Percentiles rank a stretch among this genome's conserved stretches.
Conservation (phyloP, 2,113 vertebrate genomes). For the Pachycephala philippinensis region DNA sequence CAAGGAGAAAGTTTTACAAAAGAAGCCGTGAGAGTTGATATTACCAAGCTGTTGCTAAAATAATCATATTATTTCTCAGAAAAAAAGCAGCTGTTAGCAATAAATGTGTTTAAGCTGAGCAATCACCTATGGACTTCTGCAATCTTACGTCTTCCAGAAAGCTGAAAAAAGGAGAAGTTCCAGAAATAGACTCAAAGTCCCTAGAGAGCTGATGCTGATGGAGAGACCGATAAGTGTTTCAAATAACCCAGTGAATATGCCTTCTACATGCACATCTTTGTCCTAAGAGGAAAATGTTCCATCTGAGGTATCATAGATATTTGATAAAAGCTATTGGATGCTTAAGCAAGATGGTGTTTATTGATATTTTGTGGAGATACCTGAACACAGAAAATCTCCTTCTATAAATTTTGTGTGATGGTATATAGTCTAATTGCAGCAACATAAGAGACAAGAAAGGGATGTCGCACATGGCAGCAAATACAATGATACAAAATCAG, state of each 20-base stretch:
- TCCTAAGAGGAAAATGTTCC: neutral
- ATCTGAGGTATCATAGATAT: neutral
- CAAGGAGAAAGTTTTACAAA: neutral
- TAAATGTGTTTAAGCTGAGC: neutral
- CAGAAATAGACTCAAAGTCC: neutral
- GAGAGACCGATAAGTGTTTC: neutral
- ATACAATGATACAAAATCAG: neutral
- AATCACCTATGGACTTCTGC: neutral
- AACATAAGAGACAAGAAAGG: neutral
- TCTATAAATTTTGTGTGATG: neutral
- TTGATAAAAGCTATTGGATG: neutral
- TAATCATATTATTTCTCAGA: neutral
- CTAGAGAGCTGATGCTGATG: neutral
- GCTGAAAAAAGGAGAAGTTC: neutral
- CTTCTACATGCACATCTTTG: neutral
- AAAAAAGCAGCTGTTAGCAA: neutral
- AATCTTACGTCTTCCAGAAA: neutral
- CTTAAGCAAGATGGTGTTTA: neutral
- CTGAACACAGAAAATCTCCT: neutral
- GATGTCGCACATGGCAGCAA: neutral
- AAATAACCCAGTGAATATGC: neutral
- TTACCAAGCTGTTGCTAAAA: neutral
- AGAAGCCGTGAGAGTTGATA: fast-evolving
- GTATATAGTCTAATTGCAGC: neutral
- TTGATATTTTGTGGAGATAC: neutral